Conservation (phyloP, 2,113 vertebrate genomes). For the Cinclus mexicanus region DNA sequence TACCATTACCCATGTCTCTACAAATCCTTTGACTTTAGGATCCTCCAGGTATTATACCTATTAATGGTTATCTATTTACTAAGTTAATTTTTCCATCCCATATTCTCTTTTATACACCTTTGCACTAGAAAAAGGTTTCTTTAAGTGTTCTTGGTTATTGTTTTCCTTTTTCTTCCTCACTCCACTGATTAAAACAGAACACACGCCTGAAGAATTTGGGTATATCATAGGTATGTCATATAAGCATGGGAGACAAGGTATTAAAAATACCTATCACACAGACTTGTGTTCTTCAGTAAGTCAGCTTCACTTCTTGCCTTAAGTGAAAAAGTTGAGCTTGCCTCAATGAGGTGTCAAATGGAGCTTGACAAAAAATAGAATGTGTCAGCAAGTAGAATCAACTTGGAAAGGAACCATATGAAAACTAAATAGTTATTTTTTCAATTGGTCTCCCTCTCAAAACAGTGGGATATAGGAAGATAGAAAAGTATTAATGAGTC, state of each 20-base stretch:
- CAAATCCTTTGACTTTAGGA: not conserved
- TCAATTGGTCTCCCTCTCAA: not conserved
- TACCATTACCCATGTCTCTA: not conserved
- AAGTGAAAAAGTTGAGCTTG: not conserved
- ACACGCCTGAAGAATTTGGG: not conserved
- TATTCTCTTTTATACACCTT: not conserved
- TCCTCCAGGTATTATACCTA: rapidly evolving
- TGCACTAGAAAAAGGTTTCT: not conserved
- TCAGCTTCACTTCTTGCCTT: not conserved
- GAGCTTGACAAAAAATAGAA: not conserved
- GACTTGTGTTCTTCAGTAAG: not conserved
- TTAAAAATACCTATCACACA: not conserved
- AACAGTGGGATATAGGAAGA: not conserved
- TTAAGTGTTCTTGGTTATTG: not conserved
- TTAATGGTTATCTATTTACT: not conserved
- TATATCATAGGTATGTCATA: not conserved
- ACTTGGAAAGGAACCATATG: not conserved
- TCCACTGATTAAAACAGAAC: not conserved
- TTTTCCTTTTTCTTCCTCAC: not conserved
- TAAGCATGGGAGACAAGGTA: not conserved
- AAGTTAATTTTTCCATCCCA: not conserved
- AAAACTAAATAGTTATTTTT: not conserved
- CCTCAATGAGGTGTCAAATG: not conserved
- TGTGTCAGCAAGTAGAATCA: not conserved
- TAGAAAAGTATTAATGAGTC: not conserved